phyloP scores from a whole-genome alignment of 1,140 invertebrate genomes.

The Cataglyphis hispanica region DNA sequence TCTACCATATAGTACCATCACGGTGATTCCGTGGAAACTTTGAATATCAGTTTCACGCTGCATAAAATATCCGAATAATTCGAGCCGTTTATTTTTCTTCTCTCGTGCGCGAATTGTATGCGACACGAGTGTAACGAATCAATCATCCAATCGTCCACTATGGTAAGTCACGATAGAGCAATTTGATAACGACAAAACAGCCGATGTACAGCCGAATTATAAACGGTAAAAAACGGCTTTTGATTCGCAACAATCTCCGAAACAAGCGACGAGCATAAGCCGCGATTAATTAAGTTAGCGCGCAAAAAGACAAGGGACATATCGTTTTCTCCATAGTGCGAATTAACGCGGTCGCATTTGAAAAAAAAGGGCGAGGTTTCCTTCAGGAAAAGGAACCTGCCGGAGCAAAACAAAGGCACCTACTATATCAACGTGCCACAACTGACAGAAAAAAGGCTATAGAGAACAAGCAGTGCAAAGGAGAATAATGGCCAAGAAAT shows the following conservation, averaged over 20 bases:
- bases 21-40: neutral
- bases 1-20: neutral
- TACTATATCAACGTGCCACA: constrained; percentile 39
- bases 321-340: constrained; percentile 62
- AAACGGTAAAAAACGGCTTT: constrained; percentile 15
- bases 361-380: neutral
- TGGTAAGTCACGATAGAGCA: constrained; percentile 25
- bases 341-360: constrained; percentile 55
- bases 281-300: constrained; percentile 56
- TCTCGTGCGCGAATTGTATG: neutral
- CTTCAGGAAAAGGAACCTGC: neutral
- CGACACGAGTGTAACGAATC: constrained; percentile 14
- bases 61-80: constrained; percentile 11
- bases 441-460: neutral
- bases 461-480: no score
- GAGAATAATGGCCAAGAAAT: constrained; percentile 19
- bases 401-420: constrained; percentile 45
- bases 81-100: constrained; percentile 1
- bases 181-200: constrained; percentile 34
- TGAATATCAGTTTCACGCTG: neutral
- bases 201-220: neutral
- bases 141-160: constrained; percentile 1
- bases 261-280: constrained; percentile 45
- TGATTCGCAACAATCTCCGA: constrained; percentile 22
- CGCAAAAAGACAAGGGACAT: constrained; percentile 11